phyloP scores from a whole-genome alignment of 2,888 invertebrate genomes.

The Drosophila niveifrons region DNA sequence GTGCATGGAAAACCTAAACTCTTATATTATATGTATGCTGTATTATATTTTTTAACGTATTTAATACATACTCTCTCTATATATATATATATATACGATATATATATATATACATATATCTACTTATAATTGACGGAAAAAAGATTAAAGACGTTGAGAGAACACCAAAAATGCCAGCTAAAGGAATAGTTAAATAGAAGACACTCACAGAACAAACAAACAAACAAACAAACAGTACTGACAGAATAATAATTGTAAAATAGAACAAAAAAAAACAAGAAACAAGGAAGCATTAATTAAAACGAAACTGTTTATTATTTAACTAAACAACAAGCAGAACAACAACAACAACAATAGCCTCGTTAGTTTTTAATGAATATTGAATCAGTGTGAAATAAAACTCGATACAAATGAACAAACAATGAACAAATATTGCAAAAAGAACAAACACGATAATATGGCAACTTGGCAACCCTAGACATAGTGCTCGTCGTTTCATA shows the following conservation, averaged over 20 bases:
- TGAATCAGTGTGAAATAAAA: conserved; percentile 50
- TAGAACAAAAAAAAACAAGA: conserved; percentile 31
- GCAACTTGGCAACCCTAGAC: conserved; percentile 28
- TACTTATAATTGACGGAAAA: conserved; percentile 69
- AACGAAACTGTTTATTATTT: conserved; percentile 55
- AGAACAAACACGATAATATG: conserved; percentile 35
- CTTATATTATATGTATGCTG: conserved; percentile 80
- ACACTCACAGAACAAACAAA: conserved; percentile 20
- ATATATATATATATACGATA: conserved; percentile 45
- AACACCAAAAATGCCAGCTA: conserved; percentile 50
- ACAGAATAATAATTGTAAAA: conserved; percentile 51
- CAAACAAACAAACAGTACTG: conserved; percentile 36
- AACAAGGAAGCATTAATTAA: conserved; percentile 11
- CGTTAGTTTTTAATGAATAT: conserved; percentile 74
- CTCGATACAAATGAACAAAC: conserved; percentile 42
- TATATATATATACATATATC: conserved; percentile 51
- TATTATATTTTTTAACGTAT: conserved; percentile 81
- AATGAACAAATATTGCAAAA: conserved; percentile 71
- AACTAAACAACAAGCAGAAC: conserved; percentile 37
- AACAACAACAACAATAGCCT: conserved; percentile 73
- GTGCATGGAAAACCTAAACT: conserved; percentile 66
- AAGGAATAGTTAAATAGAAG: conserved; percentile 49
- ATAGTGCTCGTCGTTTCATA: conserved; percentile 14
- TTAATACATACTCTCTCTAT: conserved; percentile 75
- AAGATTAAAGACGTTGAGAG: conserved; percentile 38